Conservation (phyloP, 2,113 vertebrate species). For the Sinocyclocheilus anshuiensis region DNA sequence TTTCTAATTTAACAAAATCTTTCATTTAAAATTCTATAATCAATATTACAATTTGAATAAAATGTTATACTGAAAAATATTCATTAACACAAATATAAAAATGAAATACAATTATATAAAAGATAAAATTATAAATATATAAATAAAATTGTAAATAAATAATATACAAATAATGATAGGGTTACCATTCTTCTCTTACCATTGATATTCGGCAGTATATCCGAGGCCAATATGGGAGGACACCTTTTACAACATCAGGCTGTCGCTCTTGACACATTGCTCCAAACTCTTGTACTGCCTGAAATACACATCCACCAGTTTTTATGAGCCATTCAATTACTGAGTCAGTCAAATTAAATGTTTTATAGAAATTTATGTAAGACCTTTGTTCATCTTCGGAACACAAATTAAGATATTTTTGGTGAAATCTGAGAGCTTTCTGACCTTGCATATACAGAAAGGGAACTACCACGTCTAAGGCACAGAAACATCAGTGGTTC, state of each 20-base stretch:
- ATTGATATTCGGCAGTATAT: conserved; percentile 96
- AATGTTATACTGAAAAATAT: background rate
- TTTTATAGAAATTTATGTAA: background rate
- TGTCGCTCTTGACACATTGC: conserved; percentile 92
- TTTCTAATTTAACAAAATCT: background rate
- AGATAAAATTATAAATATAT: no score
- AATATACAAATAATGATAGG: background rate
- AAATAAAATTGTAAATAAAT: no score
- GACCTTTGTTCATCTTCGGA: no score
- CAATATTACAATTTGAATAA: background rate
- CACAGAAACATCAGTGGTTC: no score
- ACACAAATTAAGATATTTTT: no score
- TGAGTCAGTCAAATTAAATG: background rate
- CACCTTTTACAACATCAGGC: conserved; percentile 88
- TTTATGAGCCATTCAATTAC: background rate
- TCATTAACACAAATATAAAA: no score
- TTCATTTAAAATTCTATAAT: no score
- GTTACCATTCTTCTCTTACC: conserved; percentile 72
- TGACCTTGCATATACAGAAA: no score
- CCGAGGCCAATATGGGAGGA: conserved; percentile 96
- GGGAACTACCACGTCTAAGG: no score
- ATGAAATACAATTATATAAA: no score
- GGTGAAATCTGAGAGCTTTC: no score
- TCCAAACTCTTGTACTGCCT: conserved; percentile 98
- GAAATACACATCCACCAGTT: conserved; percentile 46